A percentile compares a stretch with the other conserved stretches of the same genome.
Conservation (phyloP, 1,140 invertebrate genomes). For the Philaenus spumarius region DNA sequence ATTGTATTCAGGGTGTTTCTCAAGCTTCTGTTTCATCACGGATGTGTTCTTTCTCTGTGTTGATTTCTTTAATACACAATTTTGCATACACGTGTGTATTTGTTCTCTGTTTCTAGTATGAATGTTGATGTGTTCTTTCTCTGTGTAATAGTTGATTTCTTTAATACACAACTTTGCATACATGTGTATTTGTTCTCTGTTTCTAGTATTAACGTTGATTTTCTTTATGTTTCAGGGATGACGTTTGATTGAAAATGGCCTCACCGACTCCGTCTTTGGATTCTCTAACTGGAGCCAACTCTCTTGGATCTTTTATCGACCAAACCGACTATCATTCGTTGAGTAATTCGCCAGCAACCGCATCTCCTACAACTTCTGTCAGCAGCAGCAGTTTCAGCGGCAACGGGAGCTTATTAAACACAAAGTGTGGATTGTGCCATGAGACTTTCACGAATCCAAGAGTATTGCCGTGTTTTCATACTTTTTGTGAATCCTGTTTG, state of each 20-base stretch:
- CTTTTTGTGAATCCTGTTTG: conserved; percentile 72
- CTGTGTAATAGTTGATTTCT: too few relatives aligned
- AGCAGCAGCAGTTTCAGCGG: conserved; percentile 68
- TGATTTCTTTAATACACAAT: too few relatives aligned
- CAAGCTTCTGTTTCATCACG: too few relatives aligned
- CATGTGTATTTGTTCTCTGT: too few relatives aligned
- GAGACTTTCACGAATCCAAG: conserved; percentile 65
- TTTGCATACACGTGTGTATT: too few relatives aligned
- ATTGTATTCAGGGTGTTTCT: too few relatives aligned
- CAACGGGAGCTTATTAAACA: conserved; percentile 23
- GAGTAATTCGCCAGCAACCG: conserved; percentile 67
- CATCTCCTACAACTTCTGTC: conserved; percentile 64
- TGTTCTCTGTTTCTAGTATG: too few relatives aligned
- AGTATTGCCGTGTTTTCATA: conserved; percentile 74
- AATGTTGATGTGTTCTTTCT: too few relatives aligned
- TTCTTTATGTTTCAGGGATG: conserved; percentile 49
- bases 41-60: too few relatives aligned
- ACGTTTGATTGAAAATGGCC: conserved; percentile 65
- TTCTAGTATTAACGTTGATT: neutral
- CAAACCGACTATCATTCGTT: conserved; percentile 49
- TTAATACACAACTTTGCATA: too few relatives aligned
- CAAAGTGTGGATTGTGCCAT: conserved; percentile 72
- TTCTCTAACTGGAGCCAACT: conserved; percentile 76
- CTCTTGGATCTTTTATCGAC: conserved; percentile 74
- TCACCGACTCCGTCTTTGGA: conserved; percentile 84